Evolutionary conservation across 2,888 invertebrate species (phyloP).

Genomic region (Teleiodes luculella): DNA sequence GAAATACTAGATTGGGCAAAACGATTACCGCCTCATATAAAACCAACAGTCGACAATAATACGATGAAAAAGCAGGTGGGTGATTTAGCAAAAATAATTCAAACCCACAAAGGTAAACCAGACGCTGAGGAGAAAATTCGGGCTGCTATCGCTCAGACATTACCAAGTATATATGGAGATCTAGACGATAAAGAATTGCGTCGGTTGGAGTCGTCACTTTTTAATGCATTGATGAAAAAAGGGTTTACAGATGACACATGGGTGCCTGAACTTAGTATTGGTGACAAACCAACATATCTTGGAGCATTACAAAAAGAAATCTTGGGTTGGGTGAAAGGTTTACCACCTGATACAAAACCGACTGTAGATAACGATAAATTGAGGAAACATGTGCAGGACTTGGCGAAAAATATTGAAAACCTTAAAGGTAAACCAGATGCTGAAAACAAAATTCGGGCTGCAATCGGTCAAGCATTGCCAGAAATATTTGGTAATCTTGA

Average conservation of each 20-base stretch:
- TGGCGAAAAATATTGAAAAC: neutral
- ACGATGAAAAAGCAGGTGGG: conserved; percentile 17
- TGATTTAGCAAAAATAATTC: conserved; percentile 24
- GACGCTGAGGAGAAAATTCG: conserved; percentile 19
- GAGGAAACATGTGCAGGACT: neutral
- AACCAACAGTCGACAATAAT: conserved; percentile 11
- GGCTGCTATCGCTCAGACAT: conserved; percentile 18
- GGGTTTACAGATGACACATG: conserved; percentile 12
- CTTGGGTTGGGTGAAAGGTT: neutral
- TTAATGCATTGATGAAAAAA: conserved; percentile 20
- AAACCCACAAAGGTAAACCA: conserved; percentile 13
- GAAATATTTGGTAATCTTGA: conserved; percentile 5
- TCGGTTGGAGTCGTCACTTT: conserved; percentile 21
- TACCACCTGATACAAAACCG: neutral
- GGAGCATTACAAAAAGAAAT: neutral
- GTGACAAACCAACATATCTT: neutral
- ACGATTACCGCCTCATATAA: conserved; percentile 21
- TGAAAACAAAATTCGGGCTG: neutral
- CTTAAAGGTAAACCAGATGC: neutral
- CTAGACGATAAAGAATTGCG: conserved; percentile 15
- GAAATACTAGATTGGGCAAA: conserved; percentile 28
- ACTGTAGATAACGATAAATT: neutral
- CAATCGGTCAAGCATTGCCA: neutral
- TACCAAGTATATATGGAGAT: conserved; percentile 16
- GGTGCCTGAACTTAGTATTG: no score